phyloP scores from a whole-genome alignment of 2,888 invertebrate genomes.

The Endomychus coccineus region DNA sequence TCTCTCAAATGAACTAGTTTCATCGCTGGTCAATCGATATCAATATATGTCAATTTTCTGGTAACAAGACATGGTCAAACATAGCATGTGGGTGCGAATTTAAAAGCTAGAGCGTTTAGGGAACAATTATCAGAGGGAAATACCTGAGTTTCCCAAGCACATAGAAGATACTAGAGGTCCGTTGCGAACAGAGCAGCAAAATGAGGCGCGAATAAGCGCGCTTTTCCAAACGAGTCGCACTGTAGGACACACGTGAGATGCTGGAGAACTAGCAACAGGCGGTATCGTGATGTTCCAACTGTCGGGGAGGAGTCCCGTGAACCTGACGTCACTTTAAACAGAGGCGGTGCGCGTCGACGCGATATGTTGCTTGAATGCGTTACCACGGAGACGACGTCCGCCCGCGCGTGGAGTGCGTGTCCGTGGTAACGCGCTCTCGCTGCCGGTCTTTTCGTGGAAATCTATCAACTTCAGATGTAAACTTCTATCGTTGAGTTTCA shows the following conservation, averaged over 20 bases:
- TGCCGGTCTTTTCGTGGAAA: conserved; percentile 15
- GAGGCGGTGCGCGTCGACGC: conserved; percentile 43
- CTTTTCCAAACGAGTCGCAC: conserved; percentile 26
- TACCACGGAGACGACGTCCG: conserved; percentile 38
- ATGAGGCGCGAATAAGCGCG: conserved; percentile 11
- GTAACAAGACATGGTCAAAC: no score
- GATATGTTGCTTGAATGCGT: conserved; percentile 36
- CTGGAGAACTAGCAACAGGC: conserved; percentile 46
- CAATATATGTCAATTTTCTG: no score
- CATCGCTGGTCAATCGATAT: no score
- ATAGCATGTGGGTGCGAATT: conserved; percentile 8
- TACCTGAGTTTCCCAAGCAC: conserved; percentile 37
- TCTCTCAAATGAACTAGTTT: no score
- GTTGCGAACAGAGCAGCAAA: conserved; percentile 5
- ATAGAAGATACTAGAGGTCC: conserved; percentile 31
- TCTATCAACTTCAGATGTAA: conserved; percentile 20
- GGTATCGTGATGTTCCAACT: conserved; percentile 37
- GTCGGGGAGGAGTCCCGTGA: conserved; percentile 39
- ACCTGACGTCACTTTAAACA: conserved; percentile 38
- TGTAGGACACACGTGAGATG: conserved; percentile 29
- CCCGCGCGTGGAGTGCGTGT: conserved; percentile 39
- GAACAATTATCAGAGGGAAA: conserved; percentile 10
- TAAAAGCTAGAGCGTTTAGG: background rate
- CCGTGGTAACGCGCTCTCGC: conserved; percentile 33
- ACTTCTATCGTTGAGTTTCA: conserved; percentile 8